Percentiles rank a stretch among this genome's conserved stretches.
Conservation (phyloP, 2,888 invertebrate genomes). For the Agrenia bidenticulata region DNA sequence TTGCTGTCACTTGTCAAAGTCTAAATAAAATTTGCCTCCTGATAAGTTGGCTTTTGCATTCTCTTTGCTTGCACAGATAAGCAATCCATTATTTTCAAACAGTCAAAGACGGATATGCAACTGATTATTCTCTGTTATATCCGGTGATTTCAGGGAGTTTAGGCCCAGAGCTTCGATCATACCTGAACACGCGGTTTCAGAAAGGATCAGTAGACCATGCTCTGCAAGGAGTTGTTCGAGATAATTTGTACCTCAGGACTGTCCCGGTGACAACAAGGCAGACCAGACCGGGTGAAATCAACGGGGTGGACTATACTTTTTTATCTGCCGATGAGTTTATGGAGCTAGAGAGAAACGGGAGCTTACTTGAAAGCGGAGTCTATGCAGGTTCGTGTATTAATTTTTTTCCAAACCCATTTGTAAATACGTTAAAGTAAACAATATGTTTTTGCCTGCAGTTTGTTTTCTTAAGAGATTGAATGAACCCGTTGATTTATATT, state of each 20-base stretch:
- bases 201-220: constrained; percentile 65
- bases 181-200: constrained; percentile 62
- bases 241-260: constrained; percentile 65
- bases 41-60: too few species aligned
- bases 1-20: too few species aligned
- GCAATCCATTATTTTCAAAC: neutral
- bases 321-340: constrained; percentile 62
- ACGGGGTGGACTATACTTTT: constrained; percentile 66
- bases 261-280: constrained; percentile 66
- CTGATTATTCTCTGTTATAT: neutral
- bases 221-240: constrained; percentile 65
- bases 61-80: neutral
- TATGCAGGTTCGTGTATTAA: constrained; percentile 61
- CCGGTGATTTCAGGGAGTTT: constrained; percentile 56
- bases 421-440: neutral
- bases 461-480: constrained; percentile 12
- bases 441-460: neutral
- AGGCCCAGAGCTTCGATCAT: constrained; percentile 61
- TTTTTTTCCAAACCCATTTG: neutral
- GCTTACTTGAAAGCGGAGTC: constrained; percentile 65
- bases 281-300: constrained; percentile 63
- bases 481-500: neutral
- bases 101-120: too few species aligned
- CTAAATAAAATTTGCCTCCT: too few species aligned
- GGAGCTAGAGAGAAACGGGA: constrained; percentile 62